Evolutionary conservation across 2,888 invertebrate species (phyloP).

Genomic region (Hirtodrosophila alboralis): DNA sequence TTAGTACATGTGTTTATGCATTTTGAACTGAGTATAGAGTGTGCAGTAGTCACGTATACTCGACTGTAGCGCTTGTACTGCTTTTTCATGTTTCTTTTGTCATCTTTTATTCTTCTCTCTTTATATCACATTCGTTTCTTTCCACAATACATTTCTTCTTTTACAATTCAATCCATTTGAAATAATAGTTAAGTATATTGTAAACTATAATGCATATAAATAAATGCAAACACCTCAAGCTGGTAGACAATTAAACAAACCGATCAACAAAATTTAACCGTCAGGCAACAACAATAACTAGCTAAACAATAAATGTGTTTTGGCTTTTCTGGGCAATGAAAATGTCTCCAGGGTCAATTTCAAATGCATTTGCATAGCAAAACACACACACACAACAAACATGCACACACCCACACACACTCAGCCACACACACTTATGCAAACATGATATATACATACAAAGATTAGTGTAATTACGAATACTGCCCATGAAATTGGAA

Average conservation of each 20-base stretch:
- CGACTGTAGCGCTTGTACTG: no score
- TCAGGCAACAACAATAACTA: slow-evolving; percentile 43
- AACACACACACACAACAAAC: slow-evolving; percentile 5
- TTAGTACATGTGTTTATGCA: no score
- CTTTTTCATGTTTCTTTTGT: no score
- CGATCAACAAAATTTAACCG: slow-evolving; percentile 31
- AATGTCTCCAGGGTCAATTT: slow-evolving; percentile 77
- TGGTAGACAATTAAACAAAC: slow-evolving; percentile 44
- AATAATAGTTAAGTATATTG: no score
- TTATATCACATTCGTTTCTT: no score
- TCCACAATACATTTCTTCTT: no score
- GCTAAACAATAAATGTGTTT: slow-evolving; percentile 64
- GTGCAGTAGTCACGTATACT: no score
- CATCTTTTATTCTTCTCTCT: no score
- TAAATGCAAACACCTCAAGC: slow-evolving; percentile 29
- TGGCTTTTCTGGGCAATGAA: slow-evolving; percentile 47
- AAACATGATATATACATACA: slow-evolving; percentile 30
- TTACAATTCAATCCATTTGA: background rate
- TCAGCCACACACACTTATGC: slow-evolving; percentile 4
- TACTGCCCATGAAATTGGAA: slow-evolving; percentile 46
- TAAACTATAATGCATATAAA: slow-evolving; percentile 8
- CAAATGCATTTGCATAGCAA: slow-evolving; percentile 58
- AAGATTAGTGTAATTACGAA: slow-evolving; percentile 75
- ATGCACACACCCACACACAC: slow-evolving; percentile 1
- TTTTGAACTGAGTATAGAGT: no score